Evolutionary conservation across 2,888 invertebrate species (phyloP).

Genomic region (Drosophila siamana): DNA sequence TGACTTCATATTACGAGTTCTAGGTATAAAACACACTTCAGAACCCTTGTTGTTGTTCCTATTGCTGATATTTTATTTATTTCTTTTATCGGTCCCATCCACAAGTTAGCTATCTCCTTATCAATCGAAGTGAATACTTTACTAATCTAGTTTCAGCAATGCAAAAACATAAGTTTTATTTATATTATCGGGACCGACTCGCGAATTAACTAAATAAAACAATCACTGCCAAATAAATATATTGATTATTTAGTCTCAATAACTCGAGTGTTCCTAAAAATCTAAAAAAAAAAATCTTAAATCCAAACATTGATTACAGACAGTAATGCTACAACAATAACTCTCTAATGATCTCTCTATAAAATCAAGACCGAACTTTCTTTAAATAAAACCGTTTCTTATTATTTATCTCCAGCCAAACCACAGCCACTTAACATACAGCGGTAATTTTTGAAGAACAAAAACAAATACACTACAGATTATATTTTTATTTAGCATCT

Average conservation of each 20-base stretch:
- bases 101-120: constrained; percentile 11
- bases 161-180: constrained; percentile 5
- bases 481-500: too few relatives aligned
- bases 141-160: constrained; percentile 25
- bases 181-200: constrained; percentile 18
- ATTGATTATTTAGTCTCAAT: not conserved
- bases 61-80: not conserved
- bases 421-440: too few relatives aligned
- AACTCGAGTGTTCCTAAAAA: not conserved
- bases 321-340: too few relatives aligned
- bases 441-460: too few relatives aligned
- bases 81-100: not conserved
- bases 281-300: too few relatives aligned
- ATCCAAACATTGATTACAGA: too few relatives aligned
- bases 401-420: too few relatives aligned
- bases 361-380: too few relatives aligned
- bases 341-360: too few relatives aligned
- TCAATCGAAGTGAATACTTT: not conserved
- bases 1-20: not conserved
- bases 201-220: constrained; percentile 20
- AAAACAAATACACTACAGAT: too few relatives aligned
- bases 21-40: constrained; percentile 1
- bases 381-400: too few relatives aligned
- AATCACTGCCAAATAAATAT: constrained; percentile 22
- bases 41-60: constrained; percentile 7